A percentile compares a stretch with the other conserved stretches of the same genome.
phyloP scores from a whole-genome alignment of 2,113 vertebrate species.

The Hippocampus zosterae region DNA sequence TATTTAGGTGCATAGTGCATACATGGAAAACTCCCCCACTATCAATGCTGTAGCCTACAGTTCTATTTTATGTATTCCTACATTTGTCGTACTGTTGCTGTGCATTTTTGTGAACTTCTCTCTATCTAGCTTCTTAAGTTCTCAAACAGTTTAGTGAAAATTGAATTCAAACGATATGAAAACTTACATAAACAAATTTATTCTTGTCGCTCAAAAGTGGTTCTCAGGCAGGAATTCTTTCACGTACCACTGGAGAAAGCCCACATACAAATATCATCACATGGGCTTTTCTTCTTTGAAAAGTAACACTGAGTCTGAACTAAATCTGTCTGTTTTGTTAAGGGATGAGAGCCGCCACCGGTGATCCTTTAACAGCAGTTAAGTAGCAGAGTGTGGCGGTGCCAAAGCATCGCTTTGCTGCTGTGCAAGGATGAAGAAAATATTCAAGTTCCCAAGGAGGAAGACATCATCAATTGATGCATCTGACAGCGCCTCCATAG shows the following conservation, averaged over 20 bases:
- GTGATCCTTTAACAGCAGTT: neutral
- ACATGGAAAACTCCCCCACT: no score
- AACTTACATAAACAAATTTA: no score
- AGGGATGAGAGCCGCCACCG: neutral
- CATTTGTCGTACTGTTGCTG: no score
- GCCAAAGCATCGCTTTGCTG: conserved; percentile 5
- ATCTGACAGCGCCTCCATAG: neutral
- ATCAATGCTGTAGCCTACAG: no score
- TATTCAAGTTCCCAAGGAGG: neutral
- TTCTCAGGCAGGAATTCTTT: no score
- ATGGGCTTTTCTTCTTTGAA: neutral
- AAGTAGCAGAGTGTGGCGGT: conserved; percentile 4
- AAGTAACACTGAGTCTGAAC: neutral
- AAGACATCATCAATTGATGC: neutral
- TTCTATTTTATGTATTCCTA: no score
- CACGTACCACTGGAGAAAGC: neutral
- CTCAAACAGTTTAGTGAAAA: no score
- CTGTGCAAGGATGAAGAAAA: conserved; percentile 4
- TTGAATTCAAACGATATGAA: no score
- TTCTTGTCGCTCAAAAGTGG: no score
- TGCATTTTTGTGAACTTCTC: no score
- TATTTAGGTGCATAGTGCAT: no score
- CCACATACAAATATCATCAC: neutral
- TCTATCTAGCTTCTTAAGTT: no score
- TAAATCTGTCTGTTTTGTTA: neutral